A percentile compares a stretch with the other conserved stretches of the same genome.
phyloP scores from a whole-genome alignment of 2,888 invertebrate species.

The Lypha dubia region DNA sequence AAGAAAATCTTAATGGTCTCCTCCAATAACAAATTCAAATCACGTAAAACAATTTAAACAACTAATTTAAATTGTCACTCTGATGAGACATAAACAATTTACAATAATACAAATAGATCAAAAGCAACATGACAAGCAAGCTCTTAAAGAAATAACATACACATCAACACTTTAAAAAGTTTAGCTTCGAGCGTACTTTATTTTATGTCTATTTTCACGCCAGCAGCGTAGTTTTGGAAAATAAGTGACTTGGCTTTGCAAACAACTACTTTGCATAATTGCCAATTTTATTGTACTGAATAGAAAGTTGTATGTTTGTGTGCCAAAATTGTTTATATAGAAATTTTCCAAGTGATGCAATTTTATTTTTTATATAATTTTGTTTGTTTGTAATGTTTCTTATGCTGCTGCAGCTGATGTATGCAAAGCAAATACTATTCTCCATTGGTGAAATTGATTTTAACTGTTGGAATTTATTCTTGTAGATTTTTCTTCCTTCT shows the following conservation, averaged over 20 bases:
- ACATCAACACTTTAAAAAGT: constrained; percentile 48
- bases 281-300: constrained; percentile 45
- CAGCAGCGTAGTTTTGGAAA: constrained; percentile 23
- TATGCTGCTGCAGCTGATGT: constrained; percentile 12
- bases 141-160: constrained; percentile 29
- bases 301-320: constrained; percentile 4
- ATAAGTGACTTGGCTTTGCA: constrained; percentile 26
- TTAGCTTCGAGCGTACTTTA: constrained; percentile 23
- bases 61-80: constrained; percentile 68
- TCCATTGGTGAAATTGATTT: constrained; percentile 27
- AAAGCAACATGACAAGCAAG: constrained; percentile 29
- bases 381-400: constrained; percentile 18
- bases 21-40: constrained; percentile 48
- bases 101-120: constrained; percentile 9
- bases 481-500: constrained; percentile 5
- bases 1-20: constrained; percentile 16
- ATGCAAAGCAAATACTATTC: constrained; percentile 8
- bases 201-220: constrained; percentile 17
- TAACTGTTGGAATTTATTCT: constrained; percentile 38
- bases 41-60: constrained; percentile 69
- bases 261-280: constrained; percentile 63
- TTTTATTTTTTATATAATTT: constrained; percentile 63
- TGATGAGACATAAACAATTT: constrained; percentile 39
- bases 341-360: constrained; percentile 42
- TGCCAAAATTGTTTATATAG: constrained; percentile 11